Evolutionary conservation across 2,888 invertebrate genomes (phyloP).

Genomic region (Pardosa pseudoannulata): DNA sequence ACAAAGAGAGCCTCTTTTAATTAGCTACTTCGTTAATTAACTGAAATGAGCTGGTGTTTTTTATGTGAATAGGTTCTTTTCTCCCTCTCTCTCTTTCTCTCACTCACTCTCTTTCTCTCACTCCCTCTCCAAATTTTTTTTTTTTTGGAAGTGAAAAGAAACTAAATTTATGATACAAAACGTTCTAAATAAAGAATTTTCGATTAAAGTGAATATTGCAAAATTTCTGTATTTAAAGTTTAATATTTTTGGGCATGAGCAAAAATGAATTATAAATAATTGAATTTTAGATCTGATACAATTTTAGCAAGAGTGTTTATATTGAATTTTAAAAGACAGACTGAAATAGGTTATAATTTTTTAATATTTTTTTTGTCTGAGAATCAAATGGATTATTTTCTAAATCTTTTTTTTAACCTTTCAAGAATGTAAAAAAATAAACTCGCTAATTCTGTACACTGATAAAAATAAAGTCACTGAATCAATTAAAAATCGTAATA

Average conservation of each 20-base stretch:
- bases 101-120: neutral
- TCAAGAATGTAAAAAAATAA: no score
- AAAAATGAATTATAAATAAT: neutral
- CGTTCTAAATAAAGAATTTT: conserved; percentile 1
- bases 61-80: neutral
- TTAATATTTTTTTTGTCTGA: no score
- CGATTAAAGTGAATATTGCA: conserved; percentile 2
- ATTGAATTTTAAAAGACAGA: no score
- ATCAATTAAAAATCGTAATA: no score
- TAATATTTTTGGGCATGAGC: neutral
- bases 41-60: conserved; percentile 14
- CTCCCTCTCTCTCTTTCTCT: neutral
- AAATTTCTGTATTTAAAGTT: neutral
- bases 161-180: conserved; percentile 13
- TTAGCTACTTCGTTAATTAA: conserved; percentile 19
- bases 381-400: no score
- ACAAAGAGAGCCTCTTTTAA: conserved; percentile 15
- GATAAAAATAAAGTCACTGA: no score
- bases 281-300: neutral
- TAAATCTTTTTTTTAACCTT: no score
- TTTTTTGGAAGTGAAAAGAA: neutral
- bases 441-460: no score
- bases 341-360: no score
- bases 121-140: neutral
- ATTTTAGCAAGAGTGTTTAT: neutral